phyloP scores from a whole-genome alignment of 2,113 vertebrate species.

The Coreoperca whiteheadi region DNA sequence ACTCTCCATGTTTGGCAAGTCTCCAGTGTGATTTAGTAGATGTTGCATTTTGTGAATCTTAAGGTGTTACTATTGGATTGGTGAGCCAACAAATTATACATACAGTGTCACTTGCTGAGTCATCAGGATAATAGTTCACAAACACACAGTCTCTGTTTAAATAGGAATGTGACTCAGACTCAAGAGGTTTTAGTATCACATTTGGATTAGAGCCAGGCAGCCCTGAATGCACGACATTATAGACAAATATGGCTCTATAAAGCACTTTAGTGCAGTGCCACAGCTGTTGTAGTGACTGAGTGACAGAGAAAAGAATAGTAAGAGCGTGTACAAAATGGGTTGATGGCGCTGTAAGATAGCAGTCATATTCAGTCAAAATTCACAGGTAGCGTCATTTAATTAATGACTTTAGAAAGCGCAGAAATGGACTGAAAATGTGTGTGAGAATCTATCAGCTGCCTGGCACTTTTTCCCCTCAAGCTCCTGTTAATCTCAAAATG shows the following conservation, averaged over 20 bases:
- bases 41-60: conserved; percentile 23
- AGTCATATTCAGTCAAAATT: not conserved
- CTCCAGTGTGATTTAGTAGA: conserved; percentile 12
- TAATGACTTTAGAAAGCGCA: conserved; percentile 10
- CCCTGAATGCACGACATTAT: conserved; percentile 32
- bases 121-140: conserved; percentile 22
- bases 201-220: conserved; percentile 35
- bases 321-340: not conserved
- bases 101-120: conserved; percentile 35
- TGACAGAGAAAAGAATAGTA: conserved; percentile 5
- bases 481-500: conserved; percentile 16
- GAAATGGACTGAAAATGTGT: conserved; percentile 12
- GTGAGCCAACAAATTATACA: conserved; percentile 30
- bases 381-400: conserved; percentile 10
- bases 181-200: conserved; percentile 36
- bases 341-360: not conserved
- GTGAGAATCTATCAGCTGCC: conserved; percentile 4
- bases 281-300: conserved; percentile 26
- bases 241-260: conserved; percentile 30
- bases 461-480: not conserved
- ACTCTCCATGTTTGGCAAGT: not conserved
- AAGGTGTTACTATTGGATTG: conserved; percentile 11
- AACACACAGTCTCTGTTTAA: not conserved
- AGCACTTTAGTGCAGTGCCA: conserved; percentile 30
- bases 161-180: conserved; percentile 18